Conservation (phyloP, 2,113 vertebrate genomes). For the Corythaixoides concolor region DNA sequence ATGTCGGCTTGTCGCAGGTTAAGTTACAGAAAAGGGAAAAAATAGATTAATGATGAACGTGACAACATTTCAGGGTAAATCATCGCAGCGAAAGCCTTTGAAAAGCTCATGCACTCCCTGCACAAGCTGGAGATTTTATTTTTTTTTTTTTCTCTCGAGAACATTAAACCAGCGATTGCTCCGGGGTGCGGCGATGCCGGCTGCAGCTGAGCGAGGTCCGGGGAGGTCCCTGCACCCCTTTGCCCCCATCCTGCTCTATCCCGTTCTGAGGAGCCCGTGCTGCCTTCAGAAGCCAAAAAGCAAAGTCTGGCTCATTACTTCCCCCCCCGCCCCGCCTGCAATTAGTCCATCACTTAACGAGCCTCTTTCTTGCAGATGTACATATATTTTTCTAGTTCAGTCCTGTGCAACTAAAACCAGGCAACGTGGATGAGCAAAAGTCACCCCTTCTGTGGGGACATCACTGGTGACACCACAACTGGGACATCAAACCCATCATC, state of each 20-base stretch:
- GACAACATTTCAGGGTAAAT: slow-evolving; percentile 47
- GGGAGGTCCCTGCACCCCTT: background rate
- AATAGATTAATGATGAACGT: slow-evolving; percentile 51
- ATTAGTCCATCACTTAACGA: background rate
- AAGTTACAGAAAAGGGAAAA: slow-evolving; percentile 39
- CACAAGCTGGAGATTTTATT: background rate
- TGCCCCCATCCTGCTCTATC: background rate
- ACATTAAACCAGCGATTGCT: background rate
- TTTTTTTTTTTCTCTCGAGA: background rate
- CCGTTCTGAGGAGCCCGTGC: fast-evolving
- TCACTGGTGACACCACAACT: background rate
- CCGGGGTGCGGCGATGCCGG: fast-evolving
- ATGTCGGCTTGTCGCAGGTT: slow-evolving; percentile 21
- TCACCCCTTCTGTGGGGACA: background rate
- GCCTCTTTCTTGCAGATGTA: background rate
- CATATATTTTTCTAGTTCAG: background rate
- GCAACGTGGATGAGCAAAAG: background rate
- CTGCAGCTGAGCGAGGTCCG: background rate
- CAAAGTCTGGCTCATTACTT: background rate
- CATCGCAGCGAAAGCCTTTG: background rate
- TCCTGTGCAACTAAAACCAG: background rate
- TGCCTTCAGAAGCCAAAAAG: background rate
- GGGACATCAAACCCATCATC: background rate
- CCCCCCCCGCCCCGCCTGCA: background rate
- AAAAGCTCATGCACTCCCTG: background rate